Evolutionary conservation across 2,113 vertebrate genomes (phyloP), one percentile per base, ranked within the genome.

Genomic region (Ellobius talpinus): DNA sequence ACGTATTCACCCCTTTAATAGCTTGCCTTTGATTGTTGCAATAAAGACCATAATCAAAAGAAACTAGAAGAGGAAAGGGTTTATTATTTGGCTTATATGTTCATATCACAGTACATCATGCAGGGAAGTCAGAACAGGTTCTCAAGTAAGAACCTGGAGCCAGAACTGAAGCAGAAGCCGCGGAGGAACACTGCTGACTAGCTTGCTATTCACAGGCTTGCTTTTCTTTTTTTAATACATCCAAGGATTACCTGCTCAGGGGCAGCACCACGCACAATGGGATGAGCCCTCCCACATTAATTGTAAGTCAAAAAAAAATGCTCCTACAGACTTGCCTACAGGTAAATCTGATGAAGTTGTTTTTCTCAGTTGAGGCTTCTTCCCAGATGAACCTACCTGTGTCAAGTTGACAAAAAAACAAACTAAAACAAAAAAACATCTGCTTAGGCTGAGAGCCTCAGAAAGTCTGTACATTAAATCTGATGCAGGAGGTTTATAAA

Each of bases 401-500:
- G 55, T 42, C 24, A 84, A 63, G 55, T 13, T 84, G 55, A 63
- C 23, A 84, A 42, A 78, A 47, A 50, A 50, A 0, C 7, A 17
- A 81, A 36, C 23, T 58, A 19, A 58, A 58, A 58, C 17, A 58
- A 58, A 58, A 9, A 14, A n/a, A 55, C 11, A 8, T 63, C 17
- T 36, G 45, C 70, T 89, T 70, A 92, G 47, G 8, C 39, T 87
- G 52, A 39, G 36, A 29, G 84, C 33, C 16, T 61, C 63, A 90
- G 85, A 87, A 90, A 87, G 39, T 73, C 26, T 78, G 39, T 19
- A 91, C 31, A 77, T 72, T 89, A 89, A 19, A 93, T 87, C 76
- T 86, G 42, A 95, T 84, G 47, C 24, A 73, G 26, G 61, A 91
- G 13, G 29, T 84, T 96, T 89, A 93, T 21, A 72, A 73, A 89